These are phyloP conservation scores for Coelopa frigida DNA, from an alignment of 1,140 invertebrate genomes.

Conservation along the genomic window DNA sequence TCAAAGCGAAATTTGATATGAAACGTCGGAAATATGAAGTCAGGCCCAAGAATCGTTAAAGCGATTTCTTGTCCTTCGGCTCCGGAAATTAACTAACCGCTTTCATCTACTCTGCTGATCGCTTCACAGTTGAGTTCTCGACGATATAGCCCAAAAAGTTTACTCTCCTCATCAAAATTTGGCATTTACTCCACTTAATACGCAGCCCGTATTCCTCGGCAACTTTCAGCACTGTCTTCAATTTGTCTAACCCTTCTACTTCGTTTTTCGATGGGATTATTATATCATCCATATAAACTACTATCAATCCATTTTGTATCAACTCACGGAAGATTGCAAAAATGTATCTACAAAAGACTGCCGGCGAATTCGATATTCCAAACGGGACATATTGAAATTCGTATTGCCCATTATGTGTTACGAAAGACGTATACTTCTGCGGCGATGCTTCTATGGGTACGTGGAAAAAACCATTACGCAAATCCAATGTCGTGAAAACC, in stretches of 20 bases:
- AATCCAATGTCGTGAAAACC: constrained; percentile 46
- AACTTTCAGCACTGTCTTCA: constrained; percentile 8
- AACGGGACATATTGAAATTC: constrained; percentile 46
- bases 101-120: constrained; percentile 15
- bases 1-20: constrained; percentile 6
- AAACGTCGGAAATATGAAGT: constrained; percentile 11
- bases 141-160: constrained; percentile 42
- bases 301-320: background rate
- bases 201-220: background rate
- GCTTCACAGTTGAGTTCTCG: constrained; percentile 17
- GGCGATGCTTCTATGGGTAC: constrained; percentile 30
- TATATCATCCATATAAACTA: constrained; percentile 12
- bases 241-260: background rate
- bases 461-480: constrained; percentile 44
- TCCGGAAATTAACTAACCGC: constrained; percentile 23
- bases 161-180: constrained; percentile 36
- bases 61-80: constrained; percentile 20
- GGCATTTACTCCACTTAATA: constrained; percentile 30
- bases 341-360: constrained; percentile 28
- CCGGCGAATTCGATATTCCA: constrained; percentile 43
- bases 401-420: constrained; percentile 43
- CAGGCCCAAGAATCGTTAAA: constrained; percentile 7
- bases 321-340: constrained; percentile 1
- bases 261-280: constrained; percentile 10
- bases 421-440: constrained; percentile 38